These are phyloP conservation scores for Callitettix versicolor DNA, from an alignment of 1,140 invertebrate species.

Conservation along the genomic window DNA sequence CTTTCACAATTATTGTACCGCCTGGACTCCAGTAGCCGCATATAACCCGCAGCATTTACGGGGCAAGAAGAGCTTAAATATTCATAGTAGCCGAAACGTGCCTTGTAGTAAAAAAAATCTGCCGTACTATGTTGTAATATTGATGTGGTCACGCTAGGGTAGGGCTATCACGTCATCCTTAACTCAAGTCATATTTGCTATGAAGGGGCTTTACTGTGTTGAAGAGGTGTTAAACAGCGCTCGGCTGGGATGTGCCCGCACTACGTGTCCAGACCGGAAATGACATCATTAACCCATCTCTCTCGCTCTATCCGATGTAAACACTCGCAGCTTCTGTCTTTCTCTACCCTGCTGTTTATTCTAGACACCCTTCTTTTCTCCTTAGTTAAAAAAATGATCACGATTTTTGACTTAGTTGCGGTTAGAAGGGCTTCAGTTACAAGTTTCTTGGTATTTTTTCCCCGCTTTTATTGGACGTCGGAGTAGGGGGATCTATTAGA, in stretches of 20 bases:
- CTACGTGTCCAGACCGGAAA: conserved; percentile 12
- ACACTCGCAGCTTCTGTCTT: not conserved
- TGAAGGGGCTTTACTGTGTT: conserved; percentile 10
- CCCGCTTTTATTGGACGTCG: not conserved
- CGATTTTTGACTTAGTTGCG: conserved; percentile 14
- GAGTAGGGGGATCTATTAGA: not conserved
- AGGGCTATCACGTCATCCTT: conserved; percentile 5
- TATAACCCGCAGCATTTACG: too few species aligned
- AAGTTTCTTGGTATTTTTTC: not conserved
- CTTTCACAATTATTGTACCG: too few species aligned
- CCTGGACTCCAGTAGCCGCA: too few species aligned
- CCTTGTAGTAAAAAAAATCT: too few species aligned
- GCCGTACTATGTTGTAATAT: too few species aligned
- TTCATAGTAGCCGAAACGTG: too few species aligned
- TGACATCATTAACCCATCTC: conserved; percentile 7
- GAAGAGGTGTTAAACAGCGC: not conserved
- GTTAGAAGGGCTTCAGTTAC: not conserved
- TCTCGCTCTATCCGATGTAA: not conserved
- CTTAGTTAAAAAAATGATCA: conserved; percentile 15
- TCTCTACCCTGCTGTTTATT: conserved; percentile 5
- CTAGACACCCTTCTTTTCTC: conserved; percentile 1
- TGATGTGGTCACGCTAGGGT: not conserved
- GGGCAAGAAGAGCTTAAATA: too few species aligned
- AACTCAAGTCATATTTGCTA: conserved; percentile 11
- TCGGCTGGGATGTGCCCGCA: conserved; percentile 5